Conservation (phyloP, 2,113 vertebrate genomes). For the Rhizomys pruinosus region DNA sequence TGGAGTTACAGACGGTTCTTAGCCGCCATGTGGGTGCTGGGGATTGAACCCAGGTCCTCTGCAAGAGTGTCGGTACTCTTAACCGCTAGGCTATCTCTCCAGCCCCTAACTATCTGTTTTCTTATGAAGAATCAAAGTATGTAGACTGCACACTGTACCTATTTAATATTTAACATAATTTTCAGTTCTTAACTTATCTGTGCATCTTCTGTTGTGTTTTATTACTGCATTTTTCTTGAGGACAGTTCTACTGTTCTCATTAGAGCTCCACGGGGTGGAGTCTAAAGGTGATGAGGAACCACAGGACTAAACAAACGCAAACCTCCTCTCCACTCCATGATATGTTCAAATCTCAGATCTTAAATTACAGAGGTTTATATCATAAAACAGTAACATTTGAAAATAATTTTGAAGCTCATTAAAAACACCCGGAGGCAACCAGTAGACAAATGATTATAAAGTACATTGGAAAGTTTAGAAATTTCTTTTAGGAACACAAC, state of each 20-base stretch:
- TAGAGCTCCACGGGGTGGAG: neutral
- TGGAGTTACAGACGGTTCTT: no score
- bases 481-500: constrained; percentile 1
- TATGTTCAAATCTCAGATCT: constrained; percentile 28
- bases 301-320: constrained; percentile 23
- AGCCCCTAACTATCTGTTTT: neutral
- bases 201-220: neutral
- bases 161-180: neutral
- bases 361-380: constrained; percentile 39
- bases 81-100: no score
- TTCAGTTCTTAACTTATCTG: neutral
- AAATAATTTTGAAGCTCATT: constrained; percentile 47
- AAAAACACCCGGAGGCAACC: constrained; percentile 2
- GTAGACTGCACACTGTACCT: neutral
- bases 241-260: constrained; percentile 4
- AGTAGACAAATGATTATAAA: constrained; percentile 22
- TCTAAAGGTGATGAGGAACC: constrained; percentile 23
- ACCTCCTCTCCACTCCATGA: neutral
- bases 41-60: no score
- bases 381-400: constrained; percentile 47
- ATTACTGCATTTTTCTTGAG: constrained; percentile 1
- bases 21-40: no score
- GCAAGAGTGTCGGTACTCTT: no score
- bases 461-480: neutral
- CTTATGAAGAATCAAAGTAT: neutral